Percentiles rank a stretch among this genome's conserved stretches.
Evolutionary conservation across 2,888 invertebrate species (phyloP).

Genomic region (Agrilus biguttatus): DNA sequence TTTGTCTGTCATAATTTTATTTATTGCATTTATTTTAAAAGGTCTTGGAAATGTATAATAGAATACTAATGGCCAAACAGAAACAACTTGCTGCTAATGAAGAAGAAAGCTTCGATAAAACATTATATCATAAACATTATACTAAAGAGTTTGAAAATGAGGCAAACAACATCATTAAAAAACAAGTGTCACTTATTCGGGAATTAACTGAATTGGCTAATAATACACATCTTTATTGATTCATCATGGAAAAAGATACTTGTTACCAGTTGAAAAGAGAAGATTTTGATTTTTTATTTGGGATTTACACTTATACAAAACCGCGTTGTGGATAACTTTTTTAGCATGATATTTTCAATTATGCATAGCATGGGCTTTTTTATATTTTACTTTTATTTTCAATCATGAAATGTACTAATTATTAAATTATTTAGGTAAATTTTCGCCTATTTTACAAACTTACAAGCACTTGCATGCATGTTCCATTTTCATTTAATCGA

Average conservation of each 20-base stretch:
- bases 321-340: no score
- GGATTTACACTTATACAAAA: no score
- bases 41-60: conserved; percentile 74
- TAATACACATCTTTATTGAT: conserved; percentile 9
- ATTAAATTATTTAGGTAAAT: no score
- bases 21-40: conserved; percentile 13
- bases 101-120: conserved; percentile 20
- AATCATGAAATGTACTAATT: no score
- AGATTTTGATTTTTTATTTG: no score
- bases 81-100: conserved; percentile 54
- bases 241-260: neutral
- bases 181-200: conserved; percentile 18
- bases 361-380: no score
- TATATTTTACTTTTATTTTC: no score
- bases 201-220: conserved; percentile 12
- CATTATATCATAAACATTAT: conserved; percentile 16
- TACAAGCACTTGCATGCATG: no score
- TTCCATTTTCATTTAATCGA: no score
- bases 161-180: conserved; percentile 23
- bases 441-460: no score
- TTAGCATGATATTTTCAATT: no score
- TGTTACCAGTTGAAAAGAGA: no score
- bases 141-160: conserved; percentile 22
- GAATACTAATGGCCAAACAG: conserved; percentile 62
- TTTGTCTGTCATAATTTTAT: neutral